A percentile compares a stretch with the other conserved stretches of the same genome.
These are phyloP conservation scores for Tyto alba DNA, from an alignment of 2,113 vertebrate genomes.

Conservation along the genomic window DNA sequence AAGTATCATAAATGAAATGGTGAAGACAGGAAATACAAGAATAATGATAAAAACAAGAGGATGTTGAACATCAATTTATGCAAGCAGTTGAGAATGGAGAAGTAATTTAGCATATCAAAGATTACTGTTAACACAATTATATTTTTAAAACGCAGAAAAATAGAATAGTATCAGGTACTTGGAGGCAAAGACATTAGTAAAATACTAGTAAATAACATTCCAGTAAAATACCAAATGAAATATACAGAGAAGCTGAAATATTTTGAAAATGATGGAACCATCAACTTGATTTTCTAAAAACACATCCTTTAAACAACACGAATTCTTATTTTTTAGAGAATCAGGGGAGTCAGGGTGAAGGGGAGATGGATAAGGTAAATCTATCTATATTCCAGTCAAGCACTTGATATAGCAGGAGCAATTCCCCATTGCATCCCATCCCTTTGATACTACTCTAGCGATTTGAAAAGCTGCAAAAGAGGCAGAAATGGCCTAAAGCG, in stretches of 20 bases:
- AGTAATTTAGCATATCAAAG: background rate
- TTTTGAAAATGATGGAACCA: background rate
- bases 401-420: background rate
- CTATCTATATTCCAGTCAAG: background rate
- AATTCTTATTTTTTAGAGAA: background rate
- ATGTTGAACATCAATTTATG: background rate
- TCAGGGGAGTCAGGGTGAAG: rapidly evolving
- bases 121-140: background rate
- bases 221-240: background rate
- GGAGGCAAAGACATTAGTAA: background rate
- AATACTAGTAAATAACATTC: background rate
- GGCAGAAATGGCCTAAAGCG: background rate
- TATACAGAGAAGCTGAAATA: background rate
- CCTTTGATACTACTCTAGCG: background rate
- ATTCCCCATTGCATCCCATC: background rate
- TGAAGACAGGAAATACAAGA: background rate
- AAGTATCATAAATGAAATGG: background rate
- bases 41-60: background rate
- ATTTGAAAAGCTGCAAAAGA: background rate
- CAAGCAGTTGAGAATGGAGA: background rate
- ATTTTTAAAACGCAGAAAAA: background rate
- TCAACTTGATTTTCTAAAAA: background rate
- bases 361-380: background rate
- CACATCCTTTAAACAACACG: background rate
- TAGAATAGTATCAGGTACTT: background rate